A percentile compares a stretch with the other conserved stretches of the same genome.
These are phyloP conservation scores for Hassar affinis DNA, from an alignment of 2,113 vertebrate species.

Conservation along the genomic window DNA sequence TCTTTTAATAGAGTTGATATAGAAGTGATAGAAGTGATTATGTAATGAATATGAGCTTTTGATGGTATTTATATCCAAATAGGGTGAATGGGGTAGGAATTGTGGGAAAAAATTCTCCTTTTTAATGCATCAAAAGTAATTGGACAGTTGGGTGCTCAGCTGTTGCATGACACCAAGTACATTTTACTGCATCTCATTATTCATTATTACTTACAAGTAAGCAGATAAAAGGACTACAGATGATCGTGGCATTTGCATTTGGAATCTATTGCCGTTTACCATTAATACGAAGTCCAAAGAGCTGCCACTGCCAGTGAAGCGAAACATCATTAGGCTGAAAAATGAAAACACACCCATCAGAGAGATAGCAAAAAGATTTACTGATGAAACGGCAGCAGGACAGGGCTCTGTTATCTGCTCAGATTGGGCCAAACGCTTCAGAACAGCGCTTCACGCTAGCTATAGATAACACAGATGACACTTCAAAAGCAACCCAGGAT, in stretches of 20 bases:
- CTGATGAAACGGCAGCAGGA: neutral
- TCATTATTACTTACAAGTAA: neutral
- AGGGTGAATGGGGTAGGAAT: neutral
- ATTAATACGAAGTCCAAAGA: neutral
- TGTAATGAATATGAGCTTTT: neutral
- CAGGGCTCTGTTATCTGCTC: neutral
- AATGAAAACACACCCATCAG: neutral
- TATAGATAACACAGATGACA: neutral
- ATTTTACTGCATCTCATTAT: neutral
- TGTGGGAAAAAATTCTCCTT: neutral
- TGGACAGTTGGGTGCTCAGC: neutral
- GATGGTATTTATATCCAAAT: neutral
- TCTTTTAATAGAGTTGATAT: neutral
- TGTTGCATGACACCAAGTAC: neutral
- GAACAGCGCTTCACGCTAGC: neutral
- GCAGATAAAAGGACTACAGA: neutral
- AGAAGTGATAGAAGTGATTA: neutral
- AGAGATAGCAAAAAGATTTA: neutral
- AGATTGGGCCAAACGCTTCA: neutral
- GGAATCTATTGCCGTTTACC: neutral
- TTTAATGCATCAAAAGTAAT: neutral
- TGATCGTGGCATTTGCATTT: neutral
- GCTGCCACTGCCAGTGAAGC: neutral
- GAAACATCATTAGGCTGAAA: neutral
- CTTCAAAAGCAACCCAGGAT: neutral